Evolutionary conservation across 2,113 vertebrate species (phyloP).

Genomic region (Sinocyclocheilus anophthalmus): DNA sequence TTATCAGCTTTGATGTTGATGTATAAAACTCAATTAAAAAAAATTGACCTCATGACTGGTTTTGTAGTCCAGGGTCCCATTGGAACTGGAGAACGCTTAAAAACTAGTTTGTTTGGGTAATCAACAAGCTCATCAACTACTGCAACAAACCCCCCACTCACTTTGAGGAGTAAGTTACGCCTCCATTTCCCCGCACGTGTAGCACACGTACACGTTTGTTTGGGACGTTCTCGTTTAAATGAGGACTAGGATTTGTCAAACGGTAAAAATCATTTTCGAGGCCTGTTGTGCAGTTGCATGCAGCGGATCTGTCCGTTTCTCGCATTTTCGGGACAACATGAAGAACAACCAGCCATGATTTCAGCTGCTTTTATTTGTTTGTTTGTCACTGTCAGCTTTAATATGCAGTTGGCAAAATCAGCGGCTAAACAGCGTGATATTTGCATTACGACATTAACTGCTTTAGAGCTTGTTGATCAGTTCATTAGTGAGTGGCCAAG

Average conservation of each 20-base stretch:
- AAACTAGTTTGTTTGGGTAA: neutral
- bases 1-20: too few relatives aligned
- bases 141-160: neutral
- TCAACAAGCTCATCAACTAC: neutral
- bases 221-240: neutral
- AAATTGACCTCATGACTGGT: too few relatives aligned
- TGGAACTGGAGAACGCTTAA: neutral
- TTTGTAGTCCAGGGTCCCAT: too few relatives aligned
- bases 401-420: neutral
- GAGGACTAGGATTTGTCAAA: neutral
- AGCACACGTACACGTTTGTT: slow-evolving; percentile 15
- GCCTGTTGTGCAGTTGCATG: slow-evolving; percentile 11
- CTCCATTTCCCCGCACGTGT: slow-evolving; percentile 25
- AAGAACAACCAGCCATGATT: slow-evolving; percentile 17
- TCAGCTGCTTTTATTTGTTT: neutral
- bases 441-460: neutral
- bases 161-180: neutral
- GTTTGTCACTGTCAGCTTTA: slow-evolving; percentile 8
- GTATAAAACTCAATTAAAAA: too few relatives aligned
- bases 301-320: neutral
- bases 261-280: neutral
- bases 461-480: slow-evolving; percentile 22
- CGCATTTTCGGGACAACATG: slow-evolving; percentile 41
- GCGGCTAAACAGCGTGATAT: neutral
- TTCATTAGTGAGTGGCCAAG: slow-evolving; percentile 6